Percentiles rank a stretch among this genome's conserved stretches.
These are phyloP conservation scores for Epinephelus malabaricus DNA, from an alignment of 2,797 vertebrate genomes.

Conservation along the genomic window DNA sequence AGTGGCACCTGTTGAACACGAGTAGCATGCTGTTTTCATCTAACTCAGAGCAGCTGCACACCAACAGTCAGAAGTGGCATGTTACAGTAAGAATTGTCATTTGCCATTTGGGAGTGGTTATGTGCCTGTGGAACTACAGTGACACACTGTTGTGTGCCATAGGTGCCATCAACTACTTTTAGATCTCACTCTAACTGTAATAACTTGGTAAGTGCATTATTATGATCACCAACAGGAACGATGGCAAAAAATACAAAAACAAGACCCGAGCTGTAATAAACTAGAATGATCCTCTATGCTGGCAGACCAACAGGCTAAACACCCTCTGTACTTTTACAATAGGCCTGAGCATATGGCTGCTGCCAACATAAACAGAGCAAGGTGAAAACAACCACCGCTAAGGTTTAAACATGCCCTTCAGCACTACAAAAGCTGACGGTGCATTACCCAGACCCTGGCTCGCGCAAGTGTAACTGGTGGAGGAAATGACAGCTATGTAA, in stretches of 20 bases:
- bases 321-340: constrained; percentile 8
- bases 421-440: constrained; percentile 63
- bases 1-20: background rate
- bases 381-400: constrained; percentile 60
- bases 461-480: constrained; percentile 52
- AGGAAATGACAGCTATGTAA: constrained; percentile 75
- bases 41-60: background rate
- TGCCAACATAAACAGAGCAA: constrained; percentile 51
- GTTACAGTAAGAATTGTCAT: background rate
- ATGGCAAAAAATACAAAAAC: background rate
- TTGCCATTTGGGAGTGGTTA: background rate
- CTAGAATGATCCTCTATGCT: background rate
- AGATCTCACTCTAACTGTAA: background rate
- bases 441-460: constrained; percentile 54
- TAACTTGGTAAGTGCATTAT: background rate
- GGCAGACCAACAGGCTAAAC: constrained; percentile 9
- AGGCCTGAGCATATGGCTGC: constrained; percentile 39
- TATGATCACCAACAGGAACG: background rate
- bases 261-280: background rate
- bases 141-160: background rate
- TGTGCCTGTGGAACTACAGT: no score
- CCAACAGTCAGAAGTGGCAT: background rate
- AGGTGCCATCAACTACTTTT: background rate
- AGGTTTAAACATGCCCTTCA: constrained; percentile 72
- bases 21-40: background rate